phyloP scores from a whole-genome alignment of 2,888 invertebrate species.

The Scaptomyza polygonia region DNA sequence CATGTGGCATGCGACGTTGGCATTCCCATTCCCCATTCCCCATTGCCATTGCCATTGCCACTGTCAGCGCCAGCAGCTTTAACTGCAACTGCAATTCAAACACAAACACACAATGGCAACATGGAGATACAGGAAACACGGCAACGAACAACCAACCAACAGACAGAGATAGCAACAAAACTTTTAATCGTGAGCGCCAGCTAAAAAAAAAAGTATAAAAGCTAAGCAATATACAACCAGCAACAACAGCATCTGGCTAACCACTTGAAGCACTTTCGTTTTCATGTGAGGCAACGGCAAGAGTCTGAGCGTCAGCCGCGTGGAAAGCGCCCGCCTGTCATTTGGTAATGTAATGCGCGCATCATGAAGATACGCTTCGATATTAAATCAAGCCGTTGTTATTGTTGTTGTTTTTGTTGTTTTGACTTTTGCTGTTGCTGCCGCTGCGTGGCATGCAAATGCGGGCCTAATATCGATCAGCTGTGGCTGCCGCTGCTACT shows the following conservation, averaged over 20 bases:
- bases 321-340: slow-evolving; percentile 70
- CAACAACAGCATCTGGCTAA: slow-evolving; percentile 58
- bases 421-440: slow-evolving; percentile 15
- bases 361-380: slow-evolving; percentile 66
- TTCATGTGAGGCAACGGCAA: slow-evolving; percentile 75
- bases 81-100: slow-evolving; percentile 36
- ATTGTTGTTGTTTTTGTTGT: slow-evolving; percentile 16
- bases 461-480: slow-evolving; percentile 69
- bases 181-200: slow-evolving; percentile 60
- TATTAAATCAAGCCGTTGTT: slow-evolving; percentile 28
- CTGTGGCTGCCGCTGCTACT: slow-evolving; percentile 39
- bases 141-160: slow-evolving; percentile 20
- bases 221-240: slow-evolving; percentile 30
- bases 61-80: slow-evolving; percentile 27
- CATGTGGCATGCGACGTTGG: slow-evolving; percentile 64
- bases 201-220: slow-evolving; percentile 47
- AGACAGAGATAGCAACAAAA: slow-evolving; percentile 42
- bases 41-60: slow-evolving; percentile 35
- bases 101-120: slow-evolving; percentile 47
- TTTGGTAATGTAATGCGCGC: slow-evolving; percentile 74
- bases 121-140: slow-evolving; percentile 75
- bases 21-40: slow-evolving; percentile 52
- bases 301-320: slow-evolving; percentile 48
- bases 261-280: slow-evolving; percentile 82
- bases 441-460: slow-evolving; percentile 58